Evolutionary conservation across 2,888 invertebrate genomes (phyloP).

Genomic region (Cacoxenus indagator): DNA sequence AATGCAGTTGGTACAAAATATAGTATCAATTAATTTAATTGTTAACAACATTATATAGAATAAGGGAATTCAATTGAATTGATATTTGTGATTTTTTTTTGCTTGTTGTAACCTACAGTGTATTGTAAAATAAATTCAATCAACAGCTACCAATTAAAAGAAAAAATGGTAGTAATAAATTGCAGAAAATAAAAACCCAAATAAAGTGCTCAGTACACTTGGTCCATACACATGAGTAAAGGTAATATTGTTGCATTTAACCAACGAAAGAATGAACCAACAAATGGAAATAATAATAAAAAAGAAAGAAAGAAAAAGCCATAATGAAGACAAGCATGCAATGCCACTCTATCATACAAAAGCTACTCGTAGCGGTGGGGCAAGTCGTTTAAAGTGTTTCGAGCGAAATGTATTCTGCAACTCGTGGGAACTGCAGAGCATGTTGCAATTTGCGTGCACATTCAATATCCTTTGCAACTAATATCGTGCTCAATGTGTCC

Average conservation of each 20-base stretch:
- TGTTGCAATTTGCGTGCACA: slow-evolving; percentile 42
- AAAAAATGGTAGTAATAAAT: slow-evolving; percentile 31
- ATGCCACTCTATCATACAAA: background rate
- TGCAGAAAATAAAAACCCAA: background rate
- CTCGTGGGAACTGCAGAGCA: slow-evolving; percentile 45
- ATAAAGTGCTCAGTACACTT: no score
- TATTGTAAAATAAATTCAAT: slow-evolving; percentile 34
- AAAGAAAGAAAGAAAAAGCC: slow-evolving; percentile 19
- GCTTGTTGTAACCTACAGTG: background rate
- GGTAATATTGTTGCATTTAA: background rate
- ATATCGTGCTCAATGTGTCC: background rate
- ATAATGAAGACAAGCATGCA: slow-evolving; percentile 36
- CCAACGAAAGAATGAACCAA: background rate
- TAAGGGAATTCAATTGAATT: slow-evolving; percentile 57
- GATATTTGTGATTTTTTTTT: slow-evolving; percentile 36
- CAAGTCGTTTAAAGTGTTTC: background rate
- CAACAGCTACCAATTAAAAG: slow-evolving; percentile 45
- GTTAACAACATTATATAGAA: no score
- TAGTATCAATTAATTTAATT: no score
- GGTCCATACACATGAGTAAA: background rate
- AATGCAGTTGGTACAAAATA: no score
- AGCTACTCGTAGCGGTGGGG: background rate
- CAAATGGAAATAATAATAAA: background rate
- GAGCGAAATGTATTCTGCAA: slow-evolving; percentile 19
- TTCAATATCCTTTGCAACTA: slow-evolving; percentile 5